phyloP scores from a whole-genome alignment of 2,797 vertebrate genomes.

The Apogon talboti region DNA sequence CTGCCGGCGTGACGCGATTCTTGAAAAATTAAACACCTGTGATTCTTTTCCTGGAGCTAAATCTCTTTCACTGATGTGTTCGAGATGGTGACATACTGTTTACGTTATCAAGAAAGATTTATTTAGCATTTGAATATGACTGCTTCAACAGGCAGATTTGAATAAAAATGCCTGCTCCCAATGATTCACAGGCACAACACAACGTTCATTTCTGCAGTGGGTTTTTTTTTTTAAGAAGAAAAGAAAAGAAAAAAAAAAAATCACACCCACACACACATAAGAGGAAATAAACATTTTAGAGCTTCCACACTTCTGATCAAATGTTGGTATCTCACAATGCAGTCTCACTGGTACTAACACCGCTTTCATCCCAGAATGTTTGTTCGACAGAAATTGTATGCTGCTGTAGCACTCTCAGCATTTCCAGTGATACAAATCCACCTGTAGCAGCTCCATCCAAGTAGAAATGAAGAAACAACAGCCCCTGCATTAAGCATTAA shows the following conservation, averaged over 20 bases:
- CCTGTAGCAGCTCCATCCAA: slow-evolving; percentile 27
- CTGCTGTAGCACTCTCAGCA: slow-evolving; percentile 19
- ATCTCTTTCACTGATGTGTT: slow-evolving; percentile 45
- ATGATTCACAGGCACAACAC: slow-evolving; percentile 56
- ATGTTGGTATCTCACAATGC: slow-evolving; percentile 48
- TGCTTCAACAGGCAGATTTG: slow-evolving; percentile 49
- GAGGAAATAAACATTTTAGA: slow-evolving; percentile 55
- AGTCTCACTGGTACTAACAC: slow-evolving; percentile 17
- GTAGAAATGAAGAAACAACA: slow-evolving; percentile 26
- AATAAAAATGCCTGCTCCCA: slow-evolving; percentile 57
- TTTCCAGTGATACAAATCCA: slow-evolving; percentile 45
- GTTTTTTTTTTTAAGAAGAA: slow-evolving; percentile 23
- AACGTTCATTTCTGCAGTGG: slow-evolving; percentile 50
- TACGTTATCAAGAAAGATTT: slow-evolving; percentile 55
- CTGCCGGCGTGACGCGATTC: slow-evolving; percentile 3
- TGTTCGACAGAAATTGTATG: slow-evolving; percentile 53
- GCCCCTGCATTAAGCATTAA: slow-evolving; percentile 15
- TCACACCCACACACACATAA: slow-evolving; percentile 64
- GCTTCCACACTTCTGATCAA: slow-evolving; percentile 53
- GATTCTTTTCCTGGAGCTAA: slow-evolving; percentile 37
- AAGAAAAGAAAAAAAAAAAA: slow-evolving; percentile 19
- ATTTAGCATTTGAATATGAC: slow-evolving; percentile 57
- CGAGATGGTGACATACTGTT: slow-evolving; percentile 43
- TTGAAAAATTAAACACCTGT: slow-evolving; percentile 55
- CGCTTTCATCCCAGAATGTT: slow-evolving; percentile 34